Conservation (phyloP, 2,113 vertebrate genomes). For the Zosterops japonicus region DNA sequence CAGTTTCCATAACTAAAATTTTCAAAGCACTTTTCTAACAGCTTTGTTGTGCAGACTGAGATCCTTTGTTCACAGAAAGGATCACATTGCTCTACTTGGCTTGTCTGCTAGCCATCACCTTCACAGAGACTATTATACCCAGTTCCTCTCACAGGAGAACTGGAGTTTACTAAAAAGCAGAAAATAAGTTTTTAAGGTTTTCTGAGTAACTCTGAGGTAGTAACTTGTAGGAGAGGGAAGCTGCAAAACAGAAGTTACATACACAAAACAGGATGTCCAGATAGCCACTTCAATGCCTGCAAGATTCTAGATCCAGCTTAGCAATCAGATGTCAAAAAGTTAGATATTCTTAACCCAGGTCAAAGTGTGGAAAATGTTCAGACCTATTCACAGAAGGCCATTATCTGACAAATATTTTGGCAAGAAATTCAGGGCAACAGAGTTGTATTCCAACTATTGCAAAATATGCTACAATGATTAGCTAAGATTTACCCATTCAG, state of each 20-base stretch:
- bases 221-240: neutral
- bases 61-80: neutral
- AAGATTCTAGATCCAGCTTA: neutral
- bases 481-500: neutral
- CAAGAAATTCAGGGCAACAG: neutral
- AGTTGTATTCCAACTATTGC: neutral
- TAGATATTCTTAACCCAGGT: neutral
- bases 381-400: neutral
- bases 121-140: neutral
- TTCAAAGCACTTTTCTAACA: neutral
- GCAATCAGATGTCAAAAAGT: neutral
- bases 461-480: constrained; percentile 4
- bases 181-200: neutral
- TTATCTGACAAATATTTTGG: neutral
- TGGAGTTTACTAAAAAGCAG: neutral
- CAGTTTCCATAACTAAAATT: neutral
- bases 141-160: neutral
- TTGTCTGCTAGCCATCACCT: neutral
- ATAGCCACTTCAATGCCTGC: neutral
- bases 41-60: neutral
- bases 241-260: neutral
- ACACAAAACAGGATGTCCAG: neutral
- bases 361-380: neutral
- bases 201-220: neutral
- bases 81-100: neutral